Evolutionary conservation across 2,113 vertebrate genomes (phyloP).

Genomic region (Procavia capensis): DNA sequence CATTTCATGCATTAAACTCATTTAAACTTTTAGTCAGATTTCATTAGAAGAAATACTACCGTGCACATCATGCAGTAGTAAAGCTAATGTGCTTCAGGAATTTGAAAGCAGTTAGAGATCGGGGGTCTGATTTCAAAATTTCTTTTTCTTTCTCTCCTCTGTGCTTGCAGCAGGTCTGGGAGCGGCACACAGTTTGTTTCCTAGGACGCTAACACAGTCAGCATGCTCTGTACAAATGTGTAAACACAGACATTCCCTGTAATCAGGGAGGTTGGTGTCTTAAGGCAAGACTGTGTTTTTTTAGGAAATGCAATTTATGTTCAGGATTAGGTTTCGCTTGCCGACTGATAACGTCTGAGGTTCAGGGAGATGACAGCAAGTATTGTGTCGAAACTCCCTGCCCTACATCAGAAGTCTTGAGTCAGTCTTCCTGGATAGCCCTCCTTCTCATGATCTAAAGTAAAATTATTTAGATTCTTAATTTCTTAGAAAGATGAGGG

Average conservation of each 20-base stretch:
- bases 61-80: conserved; percentile 89
- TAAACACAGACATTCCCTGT: conserved; percentile 93
- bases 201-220: conserved; percentile 91
- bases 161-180: conserved; percentile 84
- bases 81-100: conserved; percentile 91
- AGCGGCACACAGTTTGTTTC: conserved; percentile 85
- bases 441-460: not conserved
- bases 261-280: conserved; percentile 90
- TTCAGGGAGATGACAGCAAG: conserved; percentile 88
- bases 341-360: conserved; percentile 89
- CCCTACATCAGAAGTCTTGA: conserved; percentile 75
- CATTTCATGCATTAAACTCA: conserved; percentile 92
- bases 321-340: conserved; percentile 88
- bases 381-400: conserved; percentile 82
- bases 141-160: conserved; percentile 84
- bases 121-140: conserved; percentile 90
- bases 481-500: conserved; percentile 36
- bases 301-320: conserved; percentile 93
- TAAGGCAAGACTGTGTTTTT: conserved; percentile 92
- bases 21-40: conserved; percentile 92
- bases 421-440: conserved; percentile 57
- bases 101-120: conserved; percentile 91
- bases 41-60: conserved; percentile 92
- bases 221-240: conserved; percentile 89
- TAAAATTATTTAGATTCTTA: conserved; percentile 24